These are phyloP conservation scores for Pimpla rufipes DNA, from an alignment of 2,888 invertebrate species.

Conservation along the genomic window DNA sequence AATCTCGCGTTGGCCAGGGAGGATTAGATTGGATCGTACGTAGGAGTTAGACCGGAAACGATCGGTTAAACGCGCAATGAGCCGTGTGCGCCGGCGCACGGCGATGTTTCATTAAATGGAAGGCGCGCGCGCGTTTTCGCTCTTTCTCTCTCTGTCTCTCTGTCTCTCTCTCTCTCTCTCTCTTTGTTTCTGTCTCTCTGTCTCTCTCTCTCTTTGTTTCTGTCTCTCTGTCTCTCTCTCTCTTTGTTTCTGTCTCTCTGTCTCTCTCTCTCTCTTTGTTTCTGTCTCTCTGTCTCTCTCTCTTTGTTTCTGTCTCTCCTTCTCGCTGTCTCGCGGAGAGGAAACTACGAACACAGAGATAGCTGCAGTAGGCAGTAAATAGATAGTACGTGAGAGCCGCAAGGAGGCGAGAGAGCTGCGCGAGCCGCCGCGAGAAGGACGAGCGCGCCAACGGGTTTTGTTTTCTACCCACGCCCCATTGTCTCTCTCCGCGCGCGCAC, in stretches of 20 bases:
- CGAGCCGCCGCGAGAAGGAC: conserved; percentile 13
- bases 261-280: too few relatives aligned
- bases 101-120: conserved; percentile 52
- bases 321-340: too few relatives aligned
- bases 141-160: too few relatives aligned
- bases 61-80: conserved; percentile 64
- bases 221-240: too few relatives aligned
- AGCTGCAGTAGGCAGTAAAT: conserved; percentile 77
- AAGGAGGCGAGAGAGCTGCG: conserved; percentile 73
- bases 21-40: conserved; percentile 63
- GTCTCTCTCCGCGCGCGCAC: conserved; percentile 34
- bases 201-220: too few relatives aligned
- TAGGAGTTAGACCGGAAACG: conserved; percentile 67
- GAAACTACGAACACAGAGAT: conserved; percentile 78
- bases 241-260: too few relatives aligned
- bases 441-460: conserved; percentile 43
- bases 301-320: too few relatives aligned
- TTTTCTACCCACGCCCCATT: conserved; percentile 64
- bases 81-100: conserved; percentile 26
- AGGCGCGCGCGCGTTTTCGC: too few relatives aligned
- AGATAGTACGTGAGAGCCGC: conserved; percentile 73
- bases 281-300: too few relatives aligned
- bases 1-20: conserved; percentile 30
- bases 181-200: too few relatives aligned
- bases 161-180: too few relatives aligned